A percentile compares a stretch with the other conserved stretches of the same genome.
These are phyloP conservation scores for Portunus trituberculatus DNA, from an alignment of 1,140 invertebrate species.

Conservation along the genomic window DNA sequence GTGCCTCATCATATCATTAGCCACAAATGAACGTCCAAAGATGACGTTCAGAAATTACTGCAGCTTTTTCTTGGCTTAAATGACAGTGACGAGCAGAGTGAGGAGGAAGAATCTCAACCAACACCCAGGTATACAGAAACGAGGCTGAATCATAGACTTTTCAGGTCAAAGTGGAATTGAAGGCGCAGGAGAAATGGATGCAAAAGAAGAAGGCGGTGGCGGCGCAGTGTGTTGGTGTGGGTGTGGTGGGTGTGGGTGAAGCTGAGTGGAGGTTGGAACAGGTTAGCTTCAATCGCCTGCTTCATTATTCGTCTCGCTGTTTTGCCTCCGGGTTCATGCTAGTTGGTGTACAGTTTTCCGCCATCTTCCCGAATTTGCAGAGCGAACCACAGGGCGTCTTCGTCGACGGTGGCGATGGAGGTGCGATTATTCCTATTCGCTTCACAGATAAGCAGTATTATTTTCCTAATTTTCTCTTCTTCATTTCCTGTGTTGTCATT, in stretches of 20 bases:
- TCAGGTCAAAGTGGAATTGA: not conserved
- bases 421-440: not conserved
- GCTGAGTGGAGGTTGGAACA: not conserved
- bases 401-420: not conserved
- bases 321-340: not conserved
- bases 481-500: conserved; percentile 1
- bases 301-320: not conserved
- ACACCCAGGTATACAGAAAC: not conserved
- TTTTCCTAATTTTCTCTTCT: not conserved
- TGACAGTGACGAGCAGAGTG: no score
- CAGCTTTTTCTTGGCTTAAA: no score
- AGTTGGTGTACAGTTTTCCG: not conserved
- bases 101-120: no score
- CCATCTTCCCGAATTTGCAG: not conserved
- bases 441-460: not conserved
- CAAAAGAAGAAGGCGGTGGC: no score
- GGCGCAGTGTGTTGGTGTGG: not conserved
- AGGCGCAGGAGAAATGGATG: not conserved
- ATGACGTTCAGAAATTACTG: no score
- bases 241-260: not conserved
- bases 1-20: no score
- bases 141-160: not conserved
- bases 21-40: no score
- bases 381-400: not conserved
- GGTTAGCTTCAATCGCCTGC: not conserved